Evolutionary conservation across 2,888 invertebrate genomes (phyloP), one percentile per base, ranked within the genome.

Genomic region (Antheraea assamensis): DNA sequence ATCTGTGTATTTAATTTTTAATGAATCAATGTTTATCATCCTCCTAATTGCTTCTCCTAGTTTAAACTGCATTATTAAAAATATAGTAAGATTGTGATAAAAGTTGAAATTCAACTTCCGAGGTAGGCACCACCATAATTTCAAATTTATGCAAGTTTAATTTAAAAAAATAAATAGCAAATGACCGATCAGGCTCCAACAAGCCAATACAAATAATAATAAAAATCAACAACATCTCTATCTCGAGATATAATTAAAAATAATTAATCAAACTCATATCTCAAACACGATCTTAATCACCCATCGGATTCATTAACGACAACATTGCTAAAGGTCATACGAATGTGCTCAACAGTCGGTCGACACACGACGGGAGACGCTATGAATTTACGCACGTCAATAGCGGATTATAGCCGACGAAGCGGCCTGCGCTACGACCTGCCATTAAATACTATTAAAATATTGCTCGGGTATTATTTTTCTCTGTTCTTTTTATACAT

Each of bases 381-480:
- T 87, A 90, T 90, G 90, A 91, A 92, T 92, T 89, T 89, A 91
- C 90, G 87, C 88, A 90, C 87, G 90, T 92, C 92, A 91, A 92
- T 92, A 86, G 88, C 87, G 85, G 90, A 91, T 92, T 92, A 92
- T 92, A 91, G 90, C 91, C 92, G 90, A 91, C 91, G 90, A 88
- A 84, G 84, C 89, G 87, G 89, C 89, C 87, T 86, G 88, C 87
- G 87, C 85, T 89, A 78, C 86, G 92, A 92, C 92, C 92, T 84
- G 85, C 91, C 92, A 93, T 94, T 93, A 93, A 93, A 91, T 90
- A 93, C 92, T 94, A 94, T 93, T 93, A 93, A 94, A 93, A 93
- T 94, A 94, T 94, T 90, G 88, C 92, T 88, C 87, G 30, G 27
- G 30, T 64, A 27, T 92, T 93, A 92, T 92, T 93, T 92, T 91